phyloP scores from a whole-genome alignment of 30 jellyfish, hydroid and myxozoan genomes.

The Turritopsis dohrnii region DNA sequence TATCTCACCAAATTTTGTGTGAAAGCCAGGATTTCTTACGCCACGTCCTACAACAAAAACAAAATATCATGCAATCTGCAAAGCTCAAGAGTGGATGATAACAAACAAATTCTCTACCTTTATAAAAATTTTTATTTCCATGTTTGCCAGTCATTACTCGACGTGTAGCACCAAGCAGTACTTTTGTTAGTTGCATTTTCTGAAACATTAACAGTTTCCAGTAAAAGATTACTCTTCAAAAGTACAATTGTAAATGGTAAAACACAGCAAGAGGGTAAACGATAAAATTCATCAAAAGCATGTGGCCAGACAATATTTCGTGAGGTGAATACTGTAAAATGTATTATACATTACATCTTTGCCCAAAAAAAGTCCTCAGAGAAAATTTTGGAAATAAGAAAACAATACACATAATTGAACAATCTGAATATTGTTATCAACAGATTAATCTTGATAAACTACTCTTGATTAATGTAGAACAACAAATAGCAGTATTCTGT shows the following conservation, averaged over 20 bases:
- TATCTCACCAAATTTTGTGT: constrained; percentile 49
- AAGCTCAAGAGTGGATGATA: not conserved
- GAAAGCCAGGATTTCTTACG: constrained; percentile 87
- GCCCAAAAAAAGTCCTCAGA: too few species aligned
- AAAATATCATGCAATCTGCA: not conserved
- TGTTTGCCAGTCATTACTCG: constrained; percentile 89
- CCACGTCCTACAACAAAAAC: constrained; percentile 70
- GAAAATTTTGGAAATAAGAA: too few species aligned
- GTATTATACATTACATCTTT: too few species aligned
- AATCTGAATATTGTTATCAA: too few species aligned
- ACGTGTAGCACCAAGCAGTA: constrained; percentile 83
- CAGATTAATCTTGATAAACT: too few species aligned
- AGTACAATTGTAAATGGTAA: too few species aligned
- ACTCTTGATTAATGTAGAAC: too few species aligned
- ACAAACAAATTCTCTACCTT: constrained; percentile 47
- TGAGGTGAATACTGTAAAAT: too few species aligned
- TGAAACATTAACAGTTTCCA: not conserved
- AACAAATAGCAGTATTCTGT: too few species aligned
- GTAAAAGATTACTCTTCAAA: not conserved
- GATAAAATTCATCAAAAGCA: not conserved
- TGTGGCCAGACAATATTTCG: too few species aligned
- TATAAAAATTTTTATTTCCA: constrained; percentile 89
- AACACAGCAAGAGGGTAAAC: too few species aligned
- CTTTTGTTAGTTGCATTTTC: constrained; percentile 70
- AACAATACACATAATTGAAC: too few species aligned